These are phyloP conservation scores for Rattus rattus DNA, from an alignment of 2,113 vertebrate genomes.

Conservation along the genomic window DNA sequence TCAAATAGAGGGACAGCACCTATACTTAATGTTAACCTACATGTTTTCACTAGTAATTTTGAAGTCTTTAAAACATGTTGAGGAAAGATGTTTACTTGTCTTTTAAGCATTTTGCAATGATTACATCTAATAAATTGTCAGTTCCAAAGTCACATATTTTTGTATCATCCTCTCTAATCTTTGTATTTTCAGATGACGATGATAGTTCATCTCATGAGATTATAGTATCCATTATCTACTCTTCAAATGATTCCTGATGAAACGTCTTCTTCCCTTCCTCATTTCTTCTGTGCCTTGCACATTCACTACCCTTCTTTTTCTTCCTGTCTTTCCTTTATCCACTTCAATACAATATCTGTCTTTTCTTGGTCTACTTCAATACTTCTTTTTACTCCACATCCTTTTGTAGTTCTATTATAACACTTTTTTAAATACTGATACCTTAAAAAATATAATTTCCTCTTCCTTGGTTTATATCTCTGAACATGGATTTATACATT, in stretches of 20 bases:
- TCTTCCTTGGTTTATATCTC: no score
- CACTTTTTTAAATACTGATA: background rate
- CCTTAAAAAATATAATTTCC: no score
- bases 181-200: background rate
- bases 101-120: background rate
- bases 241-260: background rate
- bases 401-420: background rate
- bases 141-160: background rate
- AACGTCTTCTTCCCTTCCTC: background rate
- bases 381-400: background rate
- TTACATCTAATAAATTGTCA: background rate
- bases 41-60: background rate
- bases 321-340: background rate
- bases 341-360: background rate
- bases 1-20: background rate
- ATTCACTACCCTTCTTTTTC: background rate
- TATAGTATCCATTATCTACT: background rate
- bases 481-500: no score
- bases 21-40: background rate
- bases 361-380: background rate
- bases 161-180: background rate
- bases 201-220: background rate
- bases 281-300: background rate
- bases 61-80: background rate
- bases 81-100: background rate